Base-by-base conservation (phyloP, 2,888 invertebrate species). In the Patella pellucida region DNA sequence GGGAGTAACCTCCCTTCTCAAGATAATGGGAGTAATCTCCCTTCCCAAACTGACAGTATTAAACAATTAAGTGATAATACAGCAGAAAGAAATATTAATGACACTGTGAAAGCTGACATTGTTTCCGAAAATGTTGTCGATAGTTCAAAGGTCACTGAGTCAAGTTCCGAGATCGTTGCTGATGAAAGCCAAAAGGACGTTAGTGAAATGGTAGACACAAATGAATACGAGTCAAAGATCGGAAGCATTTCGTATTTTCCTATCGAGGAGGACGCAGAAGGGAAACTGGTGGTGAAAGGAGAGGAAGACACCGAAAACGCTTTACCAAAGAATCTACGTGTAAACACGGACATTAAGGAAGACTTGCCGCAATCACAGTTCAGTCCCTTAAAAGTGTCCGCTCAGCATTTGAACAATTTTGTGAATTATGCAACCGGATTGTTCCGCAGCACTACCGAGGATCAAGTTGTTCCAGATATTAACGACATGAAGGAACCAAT, bases 351-450 rank as follows among this genome's bases (percentile, higher is more conserved):
- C 19, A 19, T n/a, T 14, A 23, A 19, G 12, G 23, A 23, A 3
- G 62, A 62, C 23, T 19, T 62, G 3, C 78, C 81, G 1, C 77
- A 77, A 0, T 81, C 83, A 54, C 83, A 85, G 16, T 82, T 85
- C 56, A 85, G 86, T 31, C 84, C 86, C 1, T 82, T 86, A 68
- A 84, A 84, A 19, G 80, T 82, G 1, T 85, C 86, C 0, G 87
- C 87, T 23, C 85, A 81, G 41, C 84, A 87, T 72, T 78, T 89
- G 71, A 88, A 83, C 79, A 86, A 84, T 94, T 94, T 97, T 94
- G 97, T 97, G 92, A 97, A 97, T 94, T 96, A 97, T 93, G 96
- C 97, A 92, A 95, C 96, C 90, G 97, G 97, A 92, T 94, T 97
- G 92, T 96, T 97, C 94, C 84, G 84, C 67, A 84, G 78, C 72